Base-by-base conservation (phyloP, 2,113 vertebrate species). In the Xenotilapia leptura region DNA sequence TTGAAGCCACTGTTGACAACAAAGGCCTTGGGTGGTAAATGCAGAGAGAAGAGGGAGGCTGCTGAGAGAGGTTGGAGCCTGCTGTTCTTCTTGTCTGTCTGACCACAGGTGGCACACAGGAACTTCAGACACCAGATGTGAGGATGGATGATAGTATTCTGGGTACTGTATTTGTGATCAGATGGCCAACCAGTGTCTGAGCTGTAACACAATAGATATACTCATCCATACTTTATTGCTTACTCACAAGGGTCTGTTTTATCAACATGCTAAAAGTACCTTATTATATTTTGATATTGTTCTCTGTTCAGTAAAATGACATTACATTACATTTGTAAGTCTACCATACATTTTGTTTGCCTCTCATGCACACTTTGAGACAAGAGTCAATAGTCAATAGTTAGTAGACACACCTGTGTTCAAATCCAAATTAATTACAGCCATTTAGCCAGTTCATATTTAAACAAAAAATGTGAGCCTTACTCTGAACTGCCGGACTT, bases 401-500 rank as follows among this genome's bases (percentile, higher is more conserved):
- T 65, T 38, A 65, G 19, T 38, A 56, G 14, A 13, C 4, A 21
- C 4, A 15, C 5, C 21, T 80, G 53, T 28, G 1, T 54, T 73
- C 4, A 45, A 51, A 83, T 4, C 4, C 6, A 53, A 12, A 62
- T 31, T 9, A 26, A 40, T 33, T 51, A 13, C 6, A 80, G 6
- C 23, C 4, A 21, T 70, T 68, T 28, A 73, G 9, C 26, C 15
- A 40, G 3, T 26, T 87, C 4, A 54, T 51, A 28, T 62, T 21
- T 12, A 49, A 8, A 19, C 4, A 21, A 83, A 5, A 28, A 62
- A 58, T 23, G 3, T 13, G 40, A 5, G 6, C 9, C 95, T 95
- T 93, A 99, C 99, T 96, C 96, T 98, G 93, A 98, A 99, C 90
- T 99, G 99, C 70, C 98, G 96, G 92, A 99, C 42, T 3, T 98